phyloP scores from a whole-genome alignment of 2,113 vertebrate genomes.

The Tychaedon coryphoeus region DNA sequence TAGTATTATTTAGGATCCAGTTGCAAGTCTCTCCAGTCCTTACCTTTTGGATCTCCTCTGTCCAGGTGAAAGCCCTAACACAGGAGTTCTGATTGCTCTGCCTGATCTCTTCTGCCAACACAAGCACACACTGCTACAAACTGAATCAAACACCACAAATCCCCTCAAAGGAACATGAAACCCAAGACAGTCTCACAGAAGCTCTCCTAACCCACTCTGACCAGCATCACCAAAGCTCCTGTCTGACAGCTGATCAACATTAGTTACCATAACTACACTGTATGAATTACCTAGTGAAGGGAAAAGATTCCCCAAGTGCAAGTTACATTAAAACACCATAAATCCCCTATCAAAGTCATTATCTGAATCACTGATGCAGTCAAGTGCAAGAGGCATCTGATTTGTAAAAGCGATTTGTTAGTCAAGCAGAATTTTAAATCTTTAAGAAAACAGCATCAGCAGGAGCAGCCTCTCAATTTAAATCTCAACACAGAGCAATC shows the following conservation, averaged over 20 bases:
- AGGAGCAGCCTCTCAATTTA: background rate
- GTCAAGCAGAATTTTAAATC: background rate
- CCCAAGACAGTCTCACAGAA: background rate
- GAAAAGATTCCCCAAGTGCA: background rate
- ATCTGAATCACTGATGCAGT: background rate
- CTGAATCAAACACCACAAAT: background rate
- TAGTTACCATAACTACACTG: background rate
- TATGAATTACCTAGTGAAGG: background rate
- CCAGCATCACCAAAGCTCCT: background rate
- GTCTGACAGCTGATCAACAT: background rate
- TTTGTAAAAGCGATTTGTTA: background rate
- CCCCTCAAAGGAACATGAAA: background rate
- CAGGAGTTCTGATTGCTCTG: background rate
- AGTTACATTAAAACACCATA: background rate
- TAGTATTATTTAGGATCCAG: background rate
- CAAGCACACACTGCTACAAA: background rate
- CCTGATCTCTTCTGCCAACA: background rate
- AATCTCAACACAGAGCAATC: background rate
- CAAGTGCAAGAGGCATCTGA: background rate
- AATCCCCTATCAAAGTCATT: background rate
- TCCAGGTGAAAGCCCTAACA: background rate
- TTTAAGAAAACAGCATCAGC: background rate
- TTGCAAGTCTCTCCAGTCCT: background rate
- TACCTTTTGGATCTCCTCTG: background rate
- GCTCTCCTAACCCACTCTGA: background rate